Evolutionary conservation across 2,888 invertebrate species (phyloP), one percentile per base, ranked within the genome.

Genomic region (Halictus ligatus): DNA sequence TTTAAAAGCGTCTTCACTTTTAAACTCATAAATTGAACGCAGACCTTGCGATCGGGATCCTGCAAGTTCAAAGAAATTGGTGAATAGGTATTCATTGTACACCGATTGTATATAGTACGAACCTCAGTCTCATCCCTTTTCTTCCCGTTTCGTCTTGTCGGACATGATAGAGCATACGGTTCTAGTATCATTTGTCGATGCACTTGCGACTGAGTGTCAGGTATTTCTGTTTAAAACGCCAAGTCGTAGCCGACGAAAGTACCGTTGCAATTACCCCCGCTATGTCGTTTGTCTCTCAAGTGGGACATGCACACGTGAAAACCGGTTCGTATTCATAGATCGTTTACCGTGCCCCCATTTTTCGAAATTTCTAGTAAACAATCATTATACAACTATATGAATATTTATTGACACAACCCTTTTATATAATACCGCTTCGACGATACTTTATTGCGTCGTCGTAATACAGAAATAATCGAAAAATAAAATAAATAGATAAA

Each of bases 1-100:
- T 92, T 93, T 15, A 92, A 85, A n/a, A 93, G 43, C 40, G 88
- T 93, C 83, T 93, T 94, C 12, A 93, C 43, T 81, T 93, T 94
- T 15, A 92, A 88, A 73, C 86, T 91, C 73, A 93, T 85, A 25
- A 94, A 80, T 58, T 83, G 75, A 18, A 46, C 79, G 58, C 73
- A 74, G 2, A 88, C 25, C 25, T 84, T 73, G 29, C 13, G 43
- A 73, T 25, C 71, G 48, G 78, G 29, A 72, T 78, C 79, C 91
- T 92, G 86, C 13, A 82, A 60, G 77, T n/a, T n/a, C 29, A 48
- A 15, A 75, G 25, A 5, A 40, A 69, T 40, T 21, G 40, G 5
- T 69, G 1, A 15, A 6, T 0, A 13, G 8, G 29, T 50, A 77
- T 13, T 46, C 18, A 21, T 21, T 10, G 50, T 54, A 54, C 21